phyloP scores from a whole-genome alignment of 2,797 vertebrate species.

The Crocidura indochinensis region DNA sequence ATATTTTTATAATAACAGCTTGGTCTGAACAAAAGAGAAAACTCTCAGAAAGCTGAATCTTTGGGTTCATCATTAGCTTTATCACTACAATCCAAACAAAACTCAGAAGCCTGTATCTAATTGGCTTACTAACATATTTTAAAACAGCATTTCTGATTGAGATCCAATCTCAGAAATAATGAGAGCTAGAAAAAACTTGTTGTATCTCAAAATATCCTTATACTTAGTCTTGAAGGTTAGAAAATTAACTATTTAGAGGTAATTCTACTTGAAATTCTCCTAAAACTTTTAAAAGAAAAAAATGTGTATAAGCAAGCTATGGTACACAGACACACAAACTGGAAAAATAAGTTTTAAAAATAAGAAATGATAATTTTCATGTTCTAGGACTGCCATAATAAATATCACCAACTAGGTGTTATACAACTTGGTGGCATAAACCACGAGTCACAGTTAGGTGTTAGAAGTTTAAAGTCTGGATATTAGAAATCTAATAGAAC shows the following conservation, averaged over 20 bases:
- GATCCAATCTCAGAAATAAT: constrained; percentile 73
- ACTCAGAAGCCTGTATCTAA: constrained; percentile 60
- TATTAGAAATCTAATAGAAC: too few relatives aligned
- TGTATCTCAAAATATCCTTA: constrained; percentile 56
- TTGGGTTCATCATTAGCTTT: constrained; percentile 48
- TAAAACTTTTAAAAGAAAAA: constrained; percentile 1
- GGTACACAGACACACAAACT: not conserved
- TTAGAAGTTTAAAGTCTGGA: not conserved
- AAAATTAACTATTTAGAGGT: constrained; percentile 46
- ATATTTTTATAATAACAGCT: constrained; percentile 32
- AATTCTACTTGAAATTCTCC: constrained; percentile 3
- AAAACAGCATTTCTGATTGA: constrained; percentile 75
- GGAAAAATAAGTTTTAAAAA: not conserved
- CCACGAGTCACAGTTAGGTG: not conserved
- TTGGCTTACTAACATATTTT: constrained; percentile 69
- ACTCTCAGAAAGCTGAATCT: not conserved
- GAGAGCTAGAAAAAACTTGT: constrained; percentile 10
- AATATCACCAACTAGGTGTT: not conserved
- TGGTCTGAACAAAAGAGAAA: constrained; percentile 37
- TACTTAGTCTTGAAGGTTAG: not conserved
- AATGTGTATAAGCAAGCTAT: not conserved
- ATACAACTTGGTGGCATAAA: not conserved
- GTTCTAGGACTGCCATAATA: not conserved
- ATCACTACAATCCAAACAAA: constrained; percentile 24
- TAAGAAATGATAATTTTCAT: not conserved